Conservation (phyloP, 2,113 vertebrate genomes). For the Brevimyrus niger region DNA sequence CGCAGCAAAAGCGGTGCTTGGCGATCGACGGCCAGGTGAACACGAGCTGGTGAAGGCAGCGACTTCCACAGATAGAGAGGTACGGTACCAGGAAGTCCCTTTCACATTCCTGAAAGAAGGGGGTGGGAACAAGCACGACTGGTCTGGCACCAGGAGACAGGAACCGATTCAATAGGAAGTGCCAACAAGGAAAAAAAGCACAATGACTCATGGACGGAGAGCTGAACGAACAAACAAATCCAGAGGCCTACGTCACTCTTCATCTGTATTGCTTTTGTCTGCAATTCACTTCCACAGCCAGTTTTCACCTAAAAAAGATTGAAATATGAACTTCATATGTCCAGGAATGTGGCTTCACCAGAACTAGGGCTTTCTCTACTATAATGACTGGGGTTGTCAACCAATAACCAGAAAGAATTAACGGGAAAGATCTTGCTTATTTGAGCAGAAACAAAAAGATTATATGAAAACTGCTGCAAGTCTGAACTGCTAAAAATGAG, state of each 20-base stretch:
- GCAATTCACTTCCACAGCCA: not conserved
- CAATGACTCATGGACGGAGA: not conserved
- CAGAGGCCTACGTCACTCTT: not conserved
- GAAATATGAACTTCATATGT: not conserved
- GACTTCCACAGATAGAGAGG: not conserved
- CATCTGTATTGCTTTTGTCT: not conserved
- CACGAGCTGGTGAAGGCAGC: not conserved
- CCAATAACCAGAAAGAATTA: not conserved
- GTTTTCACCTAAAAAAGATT: not conserved
- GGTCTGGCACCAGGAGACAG: not conserved
- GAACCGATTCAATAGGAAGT: not conserved
- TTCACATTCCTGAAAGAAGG: not conserved
- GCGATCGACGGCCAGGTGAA: not conserved
- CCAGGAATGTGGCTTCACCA: not conserved
- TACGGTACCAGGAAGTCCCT: slow-evolving; percentile 9
- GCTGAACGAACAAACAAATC: not conserved
- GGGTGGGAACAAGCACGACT: slow-evolving; percentile 7
- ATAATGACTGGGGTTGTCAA: not conserved
- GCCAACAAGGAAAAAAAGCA: not conserved
- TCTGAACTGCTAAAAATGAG: not conserved
- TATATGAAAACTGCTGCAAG: not conserved
- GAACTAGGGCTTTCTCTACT: not conserved
- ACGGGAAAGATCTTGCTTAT: not conserved
- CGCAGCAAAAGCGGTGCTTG: not conserved
- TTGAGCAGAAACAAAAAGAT: not conserved